Base-by-base conservation (phyloP, 1,140 invertebrate species). In the Chelonus insularis region DNA sequence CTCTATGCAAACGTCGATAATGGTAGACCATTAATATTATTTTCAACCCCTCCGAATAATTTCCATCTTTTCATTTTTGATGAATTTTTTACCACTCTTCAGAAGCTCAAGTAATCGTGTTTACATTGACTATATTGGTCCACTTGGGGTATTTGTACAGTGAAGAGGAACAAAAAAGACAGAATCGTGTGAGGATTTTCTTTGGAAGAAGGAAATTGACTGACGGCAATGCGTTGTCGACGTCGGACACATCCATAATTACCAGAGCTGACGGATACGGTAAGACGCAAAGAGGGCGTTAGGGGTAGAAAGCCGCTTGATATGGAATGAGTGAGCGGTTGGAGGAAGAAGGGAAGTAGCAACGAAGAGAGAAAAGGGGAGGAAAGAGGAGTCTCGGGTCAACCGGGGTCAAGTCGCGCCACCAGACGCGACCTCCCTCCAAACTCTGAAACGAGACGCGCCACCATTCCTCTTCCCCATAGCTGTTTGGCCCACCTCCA, bases 171-270 rank as follows among this genome's bases (percentile, higher is more conserved):
- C n/a, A n/a, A n/a, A n/a, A n/a, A n/a, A n/a, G n/a, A n/a, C n/a
- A n/a, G n/a, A n/a, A n/a, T 4, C 7, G 25, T 7, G 25, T 29
- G 7, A 7, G 25, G 3, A 7, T 29, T 29, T 29, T 3, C 25
- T 29, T 29, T 29, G 3, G 25, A 29, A 29, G 3, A 29, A 29
- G 25, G 7, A 29, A 29, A 7, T 29, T 29, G 25, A 29, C 25
- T 29, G 25, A 7, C 41, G 50, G 63, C 25, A 62, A 69, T 52
- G 64, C 63, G 68, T 66, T 66, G 66, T 71, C 64, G 65, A 71
- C 68, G 68, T 75, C 72, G 75, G 77, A 80, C 78, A 76, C 77
- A 78, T 78, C 76, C 78, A 80, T 80, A 80, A 80, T 80, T 80
- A 80, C 74, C 78, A 73, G 70, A 68, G 70, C 68, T 70, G 70